Percentiles rank a stretch among this genome's conserved stretches.
These are phyloP conservation scores for Ophioninae sp. DNA, from an alignment of 2,888 invertebrate genomes.

Conservation along the genomic window DNA sequence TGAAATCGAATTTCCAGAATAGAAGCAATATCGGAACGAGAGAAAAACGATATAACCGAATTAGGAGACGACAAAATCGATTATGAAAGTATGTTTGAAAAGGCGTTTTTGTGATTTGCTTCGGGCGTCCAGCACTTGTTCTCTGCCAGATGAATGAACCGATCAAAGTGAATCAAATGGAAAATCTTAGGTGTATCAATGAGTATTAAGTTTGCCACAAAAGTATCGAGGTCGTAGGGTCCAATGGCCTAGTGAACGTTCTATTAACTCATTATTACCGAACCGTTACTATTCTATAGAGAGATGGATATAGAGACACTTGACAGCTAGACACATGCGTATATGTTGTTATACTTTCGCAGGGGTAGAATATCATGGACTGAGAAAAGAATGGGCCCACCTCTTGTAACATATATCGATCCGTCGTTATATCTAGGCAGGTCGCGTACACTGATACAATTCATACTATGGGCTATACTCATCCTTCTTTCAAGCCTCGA, in stretches of 20 bases:
- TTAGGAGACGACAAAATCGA: no score
- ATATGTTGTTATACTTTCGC: not conserved
- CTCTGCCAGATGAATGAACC: not conserved
- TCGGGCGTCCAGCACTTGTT: no score
- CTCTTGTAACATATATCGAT: constrained; percentile 51
- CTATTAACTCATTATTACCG: constrained; percentile 16
- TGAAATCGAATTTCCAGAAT: no score
- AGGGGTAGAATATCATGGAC: constrained; percentile 2
- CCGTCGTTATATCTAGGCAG: constrained; percentile 17
- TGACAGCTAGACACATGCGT: not conserved
- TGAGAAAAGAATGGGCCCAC: constrained; percentile 27
- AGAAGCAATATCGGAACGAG: no score
- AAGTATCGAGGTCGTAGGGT: not conserved
- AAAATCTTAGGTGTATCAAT: not conserved
- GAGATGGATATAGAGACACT: not conserved
- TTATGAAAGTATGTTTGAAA: no score
- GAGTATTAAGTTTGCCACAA: not conserved
- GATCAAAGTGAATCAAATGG: not conserved
- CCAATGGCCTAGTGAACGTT: constrained; percentile 28
- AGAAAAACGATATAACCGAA: no score
- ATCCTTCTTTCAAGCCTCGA: constrained; percentile 11
- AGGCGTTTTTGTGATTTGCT: no score
- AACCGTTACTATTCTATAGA: constrained; percentile 5
- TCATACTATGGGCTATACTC: constrained; percentile 24
- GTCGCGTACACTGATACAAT: constrained; percentile 1